Evolutionary conservation across 53 echinoderm and acorn worm species (phyloP), one percentile per base, ranked within the genome.

Genomic region (Antedon mediterranea): DNA sequence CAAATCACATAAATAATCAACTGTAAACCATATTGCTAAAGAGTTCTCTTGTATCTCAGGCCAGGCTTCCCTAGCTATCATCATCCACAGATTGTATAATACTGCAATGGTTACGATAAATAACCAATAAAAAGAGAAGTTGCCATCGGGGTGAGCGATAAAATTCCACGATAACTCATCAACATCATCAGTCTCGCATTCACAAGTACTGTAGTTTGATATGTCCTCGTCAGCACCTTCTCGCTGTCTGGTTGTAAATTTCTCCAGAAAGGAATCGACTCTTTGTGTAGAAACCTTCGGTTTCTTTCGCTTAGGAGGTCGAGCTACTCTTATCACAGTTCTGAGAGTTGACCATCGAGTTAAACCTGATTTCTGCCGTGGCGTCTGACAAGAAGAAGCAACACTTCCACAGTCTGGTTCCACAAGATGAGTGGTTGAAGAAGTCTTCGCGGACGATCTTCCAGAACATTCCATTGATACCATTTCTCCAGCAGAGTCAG

Each of bases 11-110:
- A 86, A 31, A 77, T 94, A 94, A 73, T 94, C 95, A 30, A 87
- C 33, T n/a, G 80, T 75, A 72, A 94, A 94, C 95, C 95, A 94
- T 6, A 82, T 77, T 0, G 72, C 77, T 13, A 70, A 81, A 5
- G 43, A 78, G 27, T 82, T 34, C 0, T 79, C 70, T 71, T 94
- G 95, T 28, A 94, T 79, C 14, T 86, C 95, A 13, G 85, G 81
- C 95, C 95, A 94, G 27, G 95, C 95, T 74, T 94, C 86, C 20
- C 95, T 83, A 43, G 91, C 90, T 43, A 94, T 91, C 76, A 91
- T 32, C 32, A 91, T 78, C 95, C 95, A 94, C 1, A 91, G 32
- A 71, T 94, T 94, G 78, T 94, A 94, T 72, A 91, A 73, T 23
- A 91, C 79, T 0, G 89, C 87, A 7, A 91, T 3, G 29, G 80